phyloP scores from a whole-genome alignment of 2,797 vertebrate genomes.

The Lagodon rhomboides region DNA sequence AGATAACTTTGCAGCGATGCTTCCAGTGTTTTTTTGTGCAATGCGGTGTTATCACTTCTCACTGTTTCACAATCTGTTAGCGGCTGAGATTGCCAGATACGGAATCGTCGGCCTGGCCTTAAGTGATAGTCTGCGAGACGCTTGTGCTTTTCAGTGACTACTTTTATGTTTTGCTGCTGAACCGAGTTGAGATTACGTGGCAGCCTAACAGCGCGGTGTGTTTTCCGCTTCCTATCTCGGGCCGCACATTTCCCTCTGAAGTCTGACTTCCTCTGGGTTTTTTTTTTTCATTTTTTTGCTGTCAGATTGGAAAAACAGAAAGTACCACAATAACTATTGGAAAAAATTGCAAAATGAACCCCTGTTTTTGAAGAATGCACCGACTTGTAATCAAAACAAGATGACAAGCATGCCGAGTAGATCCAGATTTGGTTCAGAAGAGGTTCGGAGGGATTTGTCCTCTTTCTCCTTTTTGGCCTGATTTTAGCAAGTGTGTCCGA shows the following conservation, averaged over 20 bases:
- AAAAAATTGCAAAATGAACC: conserved; percentile 21
- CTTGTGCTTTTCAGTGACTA: conserved; percentile 54
- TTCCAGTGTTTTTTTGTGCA: conserved; percentile 29
- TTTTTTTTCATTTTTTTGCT: neutral
- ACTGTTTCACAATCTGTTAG: conserved; percentile 57
- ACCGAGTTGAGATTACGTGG: conserved; percentile 50
- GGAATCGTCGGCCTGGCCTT: conserved; percentile 47
- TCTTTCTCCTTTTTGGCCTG: conserved; percentile 28
- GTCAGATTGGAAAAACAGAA: conserved; percentile 20
- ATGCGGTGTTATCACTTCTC: conserved; percentile 43
- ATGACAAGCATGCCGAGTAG: conserved; percentile 6
- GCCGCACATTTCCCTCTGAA: conserved; percentile 56
- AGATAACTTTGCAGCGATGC: conserved; percentile 36
- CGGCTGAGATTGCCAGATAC: conserved; percentile 56
- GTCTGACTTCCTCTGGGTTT: conserved; percentile 46
- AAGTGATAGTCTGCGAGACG: conserved; percentile 60
- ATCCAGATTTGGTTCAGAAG: conserved; percentile 22
- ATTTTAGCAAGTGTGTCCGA: conserved; percentile 47
- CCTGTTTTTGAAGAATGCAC: conserved; percentile 2
- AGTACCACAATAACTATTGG: neutral
- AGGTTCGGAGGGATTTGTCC: conserved; percentile 25
- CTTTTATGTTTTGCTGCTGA: conserved; percentile 61
- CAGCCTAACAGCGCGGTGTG: conserved; percentile 42
- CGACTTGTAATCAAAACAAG: conserved; percentile 7
- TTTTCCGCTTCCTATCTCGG: conserved; percentile 49